Evolutionary conservation across 1,140 invertebrate genomes (phyloP).

Genomic region (Leucophenga varia): DNA sequence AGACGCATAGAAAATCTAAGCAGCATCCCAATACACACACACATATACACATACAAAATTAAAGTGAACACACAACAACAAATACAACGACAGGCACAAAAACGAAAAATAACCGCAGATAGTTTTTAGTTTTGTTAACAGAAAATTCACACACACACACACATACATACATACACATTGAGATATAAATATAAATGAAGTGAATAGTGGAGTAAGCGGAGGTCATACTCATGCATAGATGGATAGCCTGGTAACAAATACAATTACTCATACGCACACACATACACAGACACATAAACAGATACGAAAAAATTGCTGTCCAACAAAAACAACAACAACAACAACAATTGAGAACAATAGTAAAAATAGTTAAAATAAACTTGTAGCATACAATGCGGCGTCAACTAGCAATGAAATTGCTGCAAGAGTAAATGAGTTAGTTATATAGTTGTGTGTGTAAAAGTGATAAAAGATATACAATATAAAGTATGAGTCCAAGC

Average conservation of each 20-base stretch:
- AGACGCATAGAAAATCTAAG: conserved; percentile 27
- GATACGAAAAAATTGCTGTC: neutral
- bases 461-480: no score
- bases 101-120: conserved; percentile 30
- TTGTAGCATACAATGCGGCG: conserved; percentile 36
- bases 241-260: conserved; percentile 15
- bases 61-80: conserved; percentile 12
- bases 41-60: conserved; percentile 3
- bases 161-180: neutral
- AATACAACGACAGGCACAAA: conserved; percentile 1
- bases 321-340: neutral
- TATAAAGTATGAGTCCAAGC: conserved; percentile 12
- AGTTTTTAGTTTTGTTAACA: conserved; percentile 40
- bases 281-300: conserved; percentile 3
- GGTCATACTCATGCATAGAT: conserved; percentile 35
- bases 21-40: conserved; percentile 26
- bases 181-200: conserved; percentile 10
- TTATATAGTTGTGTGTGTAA: no score
- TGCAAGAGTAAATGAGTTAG: no score
- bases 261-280: conserved; percentile 20
- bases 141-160: conserved; percentile 27
- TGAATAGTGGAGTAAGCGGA: conserved; percentile 19
- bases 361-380: conserved; percentile 37
- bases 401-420: no score
- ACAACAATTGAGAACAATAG: conserved; percentile 23